Percentiles rank a stretch among this genome's conserved stretches.
Conservation (phyloP, 2,888 invertebrate species). For the Poecilus cupreus region DNA sequence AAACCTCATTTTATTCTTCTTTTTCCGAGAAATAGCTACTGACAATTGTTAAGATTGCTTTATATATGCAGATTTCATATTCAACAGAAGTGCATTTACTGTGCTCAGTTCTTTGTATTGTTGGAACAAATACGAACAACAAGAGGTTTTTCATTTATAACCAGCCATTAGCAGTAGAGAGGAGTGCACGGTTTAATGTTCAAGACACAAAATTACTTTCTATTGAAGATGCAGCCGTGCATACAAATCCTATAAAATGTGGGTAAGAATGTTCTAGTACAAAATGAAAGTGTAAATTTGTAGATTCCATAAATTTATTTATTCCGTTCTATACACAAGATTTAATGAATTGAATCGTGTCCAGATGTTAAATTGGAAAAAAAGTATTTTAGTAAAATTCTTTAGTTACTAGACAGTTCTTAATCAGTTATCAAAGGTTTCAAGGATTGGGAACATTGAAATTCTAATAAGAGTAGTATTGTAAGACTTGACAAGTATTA, state of each 20-base stretch:
- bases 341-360: too few species aligned
- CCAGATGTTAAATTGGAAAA: too few species aligned
- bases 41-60: background rate
- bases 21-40: background rate
- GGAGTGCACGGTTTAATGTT: background rate
- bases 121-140: background rate
- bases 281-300: too few species aligned
- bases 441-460: too few species aligned
- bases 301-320: too few species aligned
- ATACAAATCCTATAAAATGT: background rate
- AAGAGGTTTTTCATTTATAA: background rate
- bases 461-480: too few species aligned
- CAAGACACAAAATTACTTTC: background rate
- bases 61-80: background rate
- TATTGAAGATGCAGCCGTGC: background rate
- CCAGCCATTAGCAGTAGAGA: background rate
- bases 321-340: too few species aligned
- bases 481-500: too few species aligned
- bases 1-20: background rate
- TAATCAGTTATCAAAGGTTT: too few species aligned
- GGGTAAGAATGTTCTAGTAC: too few species aligned
- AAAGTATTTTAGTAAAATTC: too few species aligned
- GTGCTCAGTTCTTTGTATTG: background rate
- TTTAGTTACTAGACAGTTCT: too few species aligned
- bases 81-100: background rate